Base-by-base conservation (phyloP, 2,888 invertebrate genomes). In the Drosophila setosimentum region DNA sequence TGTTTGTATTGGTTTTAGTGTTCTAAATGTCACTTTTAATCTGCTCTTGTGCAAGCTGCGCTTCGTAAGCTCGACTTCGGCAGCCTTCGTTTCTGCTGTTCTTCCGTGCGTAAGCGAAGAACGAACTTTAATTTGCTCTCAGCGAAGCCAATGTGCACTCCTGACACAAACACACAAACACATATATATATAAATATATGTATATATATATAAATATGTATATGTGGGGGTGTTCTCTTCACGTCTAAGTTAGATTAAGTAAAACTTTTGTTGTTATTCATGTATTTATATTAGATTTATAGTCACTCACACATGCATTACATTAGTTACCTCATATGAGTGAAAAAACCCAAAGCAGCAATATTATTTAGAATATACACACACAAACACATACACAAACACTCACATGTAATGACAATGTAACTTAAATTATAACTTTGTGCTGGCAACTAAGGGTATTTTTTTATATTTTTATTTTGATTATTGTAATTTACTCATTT, bases 401-500 rank as follows among this genome's bases (percentile, higher is more conserved):
- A 66, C 7, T n/a, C 27, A 66, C 30, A 30, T 59, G 42, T 16
- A 53, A 21, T 37, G 35, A 64, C 30, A 65, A 48, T 73, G 65
- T 59, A 65, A 73, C 29, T 54, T 67, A 80, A 80, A 64, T 78
- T 59, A 76, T 50, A 80, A 59, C 48, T 63, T 54, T 53, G 58
- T 33, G 53, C 48, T 73, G 35, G 18, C 49, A n/a, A 33, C 50
- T 33, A 40, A 59, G 63, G 65, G 61, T 35, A 59, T 73, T 65
- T 45, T 72, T 45, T 58, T 37, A 30, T 21, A 48, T 67, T 3
- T 45, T 24, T 2, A 42, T 40, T 76, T 35, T 57, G 55, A 61
- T 60, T 55, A 72, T 76, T 82, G 55, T 74, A 83, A 89, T 83
- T 83, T 68, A 73, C 64, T 76, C 75, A 78, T 70, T 87, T 78